These are phyloP conservation scores for Atractosteus spatula DNA, from an alignment of 2,113 vertebrate species.

Conservation along the genomic window DNA sequence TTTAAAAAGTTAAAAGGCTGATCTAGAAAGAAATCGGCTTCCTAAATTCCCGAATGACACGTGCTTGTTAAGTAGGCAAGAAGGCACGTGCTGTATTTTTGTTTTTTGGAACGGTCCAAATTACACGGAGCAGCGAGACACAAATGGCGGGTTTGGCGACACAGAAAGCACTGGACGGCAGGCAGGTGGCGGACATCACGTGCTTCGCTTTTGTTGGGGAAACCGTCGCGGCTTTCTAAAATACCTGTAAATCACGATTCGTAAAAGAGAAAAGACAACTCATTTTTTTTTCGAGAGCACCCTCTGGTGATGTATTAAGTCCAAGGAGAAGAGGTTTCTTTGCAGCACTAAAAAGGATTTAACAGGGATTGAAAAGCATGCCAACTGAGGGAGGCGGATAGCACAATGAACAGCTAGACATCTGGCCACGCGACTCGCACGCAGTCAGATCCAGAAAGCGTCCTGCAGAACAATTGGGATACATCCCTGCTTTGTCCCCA, in stretches of 20 bases:
- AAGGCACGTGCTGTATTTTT: background rate
- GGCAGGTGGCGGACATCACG: slow-evolving; percentile 13
- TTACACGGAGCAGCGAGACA: too few relatives aligned
- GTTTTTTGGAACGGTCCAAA: background rate
- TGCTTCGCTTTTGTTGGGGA: background rate
- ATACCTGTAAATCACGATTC: slow-evolving; percentile 25
- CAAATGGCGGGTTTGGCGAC: slow-evolving; percentile 3
- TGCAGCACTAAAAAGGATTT: slow-evolving; percentile 15
- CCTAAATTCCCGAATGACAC: too few relatives aligned
- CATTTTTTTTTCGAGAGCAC: background rate
- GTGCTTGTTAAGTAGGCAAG: background rate
- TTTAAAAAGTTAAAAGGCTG: too few relatives aligned
- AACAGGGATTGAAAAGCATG: background rate
- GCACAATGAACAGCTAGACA: slow-evolving; percentile 21
- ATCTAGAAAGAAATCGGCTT: too few relatives aligned
- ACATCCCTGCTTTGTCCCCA: too few relatives aligned
- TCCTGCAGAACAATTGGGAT: background rate
- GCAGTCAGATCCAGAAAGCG: slow-evolving; percentile 11
- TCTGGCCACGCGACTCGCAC: slow-evolving; percentile 31
- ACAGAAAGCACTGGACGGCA: slow-evolving; percentile 4
- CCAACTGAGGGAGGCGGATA: background rate
- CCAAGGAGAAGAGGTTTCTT: slow-evolving; percentile 2
- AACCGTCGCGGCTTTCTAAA: slow-evolving; percentile 6
- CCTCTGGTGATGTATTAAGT: slow-evolving; percentile 14
- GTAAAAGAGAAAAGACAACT: slow-evolving; percentile 13